Evolutionary conservation across 2,113 vertebrate genomes (phyloP).

Genomic region (Microcebus griseorufus): DNA sequence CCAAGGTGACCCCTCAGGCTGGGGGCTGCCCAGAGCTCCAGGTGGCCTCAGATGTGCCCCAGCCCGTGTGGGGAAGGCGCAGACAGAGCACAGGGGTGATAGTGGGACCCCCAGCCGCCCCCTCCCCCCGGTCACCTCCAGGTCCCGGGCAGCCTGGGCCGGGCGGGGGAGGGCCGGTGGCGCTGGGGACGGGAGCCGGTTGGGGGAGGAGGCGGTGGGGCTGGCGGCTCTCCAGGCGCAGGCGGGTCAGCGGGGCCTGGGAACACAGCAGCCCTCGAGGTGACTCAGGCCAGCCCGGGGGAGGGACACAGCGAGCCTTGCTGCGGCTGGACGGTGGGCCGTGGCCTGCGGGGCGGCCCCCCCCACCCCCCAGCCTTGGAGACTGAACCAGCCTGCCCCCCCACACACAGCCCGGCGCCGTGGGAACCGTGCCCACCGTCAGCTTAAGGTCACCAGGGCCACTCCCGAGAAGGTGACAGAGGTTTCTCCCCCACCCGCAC

Average conservation of each 20-base stretch:
- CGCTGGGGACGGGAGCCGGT: fast-evolving
- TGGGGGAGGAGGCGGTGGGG: background rate
- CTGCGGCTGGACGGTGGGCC: background rate
- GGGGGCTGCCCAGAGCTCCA: fast-evolving
- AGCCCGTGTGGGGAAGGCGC: background rate
- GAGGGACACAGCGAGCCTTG: background rate
- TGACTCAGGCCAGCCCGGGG: background rate
- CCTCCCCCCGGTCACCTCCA: background rate
- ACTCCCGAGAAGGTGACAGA: fast-evolving
- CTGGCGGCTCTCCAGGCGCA: background rate
- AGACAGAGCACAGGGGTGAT: background rate
- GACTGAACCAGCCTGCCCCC: background rate
- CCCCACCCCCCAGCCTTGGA: background rate
- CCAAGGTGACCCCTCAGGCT: background rate
- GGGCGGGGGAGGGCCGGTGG: background rate
- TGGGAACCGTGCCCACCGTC: background rate
- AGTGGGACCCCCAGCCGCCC: background rate
- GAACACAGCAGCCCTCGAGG: background rate
- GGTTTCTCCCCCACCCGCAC: background rate
- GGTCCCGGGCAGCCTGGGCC: background rate
- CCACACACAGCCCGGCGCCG: background rate
- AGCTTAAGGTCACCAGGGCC: fast-evolving
- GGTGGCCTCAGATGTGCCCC: background rate
- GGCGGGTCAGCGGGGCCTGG: constrained; percentile 56
- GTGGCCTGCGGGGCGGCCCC: background rate